These are phyloP conservation scores for Mnemiopsis leidyi DNA, from an alignment of 37 sponge, comb jelly and placozoan genomes.

Conservation along the genomic window DNA sequence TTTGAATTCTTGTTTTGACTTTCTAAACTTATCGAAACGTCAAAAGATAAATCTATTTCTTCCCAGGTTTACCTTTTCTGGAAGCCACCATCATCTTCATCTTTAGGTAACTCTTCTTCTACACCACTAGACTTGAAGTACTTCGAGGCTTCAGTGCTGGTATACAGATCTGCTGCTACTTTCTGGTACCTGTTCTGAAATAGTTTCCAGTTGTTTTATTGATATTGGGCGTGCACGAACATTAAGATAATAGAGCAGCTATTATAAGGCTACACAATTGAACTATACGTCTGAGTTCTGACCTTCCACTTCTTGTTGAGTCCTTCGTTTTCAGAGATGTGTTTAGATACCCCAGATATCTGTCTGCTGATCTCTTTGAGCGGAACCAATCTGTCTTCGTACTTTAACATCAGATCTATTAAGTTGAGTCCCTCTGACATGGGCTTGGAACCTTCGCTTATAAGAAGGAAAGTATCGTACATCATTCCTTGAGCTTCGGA, in stretches of 20 bases:
- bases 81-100: neutral
- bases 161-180: too few species aligned
- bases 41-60: neutral
- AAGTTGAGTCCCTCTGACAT: slow-evolving; percentile 14
- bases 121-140: neutral
- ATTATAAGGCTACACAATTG: too few species aligned
- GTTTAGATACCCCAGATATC: neutral
- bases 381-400: neutral
- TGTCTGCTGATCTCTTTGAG: slow-evolving; percentile 34
- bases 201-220: too few species aligned
- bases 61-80: slow-evolving; percentile 2
- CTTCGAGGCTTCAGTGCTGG: too few species aligned
- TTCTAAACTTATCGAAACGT: neutral
- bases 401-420: neutral
- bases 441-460: neutral
- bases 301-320: slow-evolving; percentile 45
- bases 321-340: neutral
- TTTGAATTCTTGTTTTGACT: too few species aligned
- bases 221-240: too few species aligned
- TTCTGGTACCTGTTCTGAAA: neutral
- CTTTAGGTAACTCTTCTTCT: slow-evolving; percentile 1
- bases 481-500: neutral
- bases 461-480: slow-evolving; percentile 15
- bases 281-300: too few species aligned
- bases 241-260: too few species aligned